Conservation (phyloP, 2,797 vertebrate genomes). For the Acomys russatus region DNA sequence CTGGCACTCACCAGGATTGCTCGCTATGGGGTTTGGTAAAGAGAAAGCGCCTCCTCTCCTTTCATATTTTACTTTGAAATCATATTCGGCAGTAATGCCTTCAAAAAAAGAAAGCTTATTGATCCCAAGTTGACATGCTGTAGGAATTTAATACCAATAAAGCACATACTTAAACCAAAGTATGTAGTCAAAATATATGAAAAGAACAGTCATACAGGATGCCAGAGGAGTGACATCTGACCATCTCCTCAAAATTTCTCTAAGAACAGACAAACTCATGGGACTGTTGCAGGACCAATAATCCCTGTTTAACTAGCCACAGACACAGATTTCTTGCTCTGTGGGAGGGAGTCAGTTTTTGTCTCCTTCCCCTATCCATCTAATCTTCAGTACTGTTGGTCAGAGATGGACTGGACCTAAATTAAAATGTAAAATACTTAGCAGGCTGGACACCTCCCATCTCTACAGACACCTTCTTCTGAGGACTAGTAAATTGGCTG, state of each 20-base stretch:
- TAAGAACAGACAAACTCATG: background rate
- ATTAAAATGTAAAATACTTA: slow-evolving; percentile 21
- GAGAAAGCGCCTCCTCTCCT: background rate
- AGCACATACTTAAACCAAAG: background rate
- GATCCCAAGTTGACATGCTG: slow-evolving; percentile 9
- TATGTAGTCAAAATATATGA: slow-evolving; percentile 2
- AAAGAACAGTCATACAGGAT: slow-evolving; percentile 19
- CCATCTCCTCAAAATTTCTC: slow-evolving; percentile 5
- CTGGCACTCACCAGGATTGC: background rate
- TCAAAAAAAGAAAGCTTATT: slow-evolving; percentile 50
- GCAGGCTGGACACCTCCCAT: background rate
- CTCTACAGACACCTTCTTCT: slow-evolving; percentile 27
- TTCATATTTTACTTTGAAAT: slow-evolving; percentile 40
- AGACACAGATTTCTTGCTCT: background rate
- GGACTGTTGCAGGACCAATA: slow-evolving; percentile 4
- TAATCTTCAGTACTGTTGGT: slow-evolving; percentile 52
- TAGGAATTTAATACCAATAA: slow-evolving; percentile 55
- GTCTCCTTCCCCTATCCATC: background rate
- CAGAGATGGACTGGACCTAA: background rate
- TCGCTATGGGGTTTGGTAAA: background rate
- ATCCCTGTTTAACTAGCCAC: background rate
- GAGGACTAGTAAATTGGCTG: slow-evolving; percentile 56
- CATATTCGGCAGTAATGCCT: slow-evolving; percentile 49
- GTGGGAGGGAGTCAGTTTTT: background rate
- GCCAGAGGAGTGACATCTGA: background rate